These are phyloP conservation scores for Poeciliopsis infans DNA, from an alignment of 2,797 vertebrate species.

Conservation along the genomic window DNA sequence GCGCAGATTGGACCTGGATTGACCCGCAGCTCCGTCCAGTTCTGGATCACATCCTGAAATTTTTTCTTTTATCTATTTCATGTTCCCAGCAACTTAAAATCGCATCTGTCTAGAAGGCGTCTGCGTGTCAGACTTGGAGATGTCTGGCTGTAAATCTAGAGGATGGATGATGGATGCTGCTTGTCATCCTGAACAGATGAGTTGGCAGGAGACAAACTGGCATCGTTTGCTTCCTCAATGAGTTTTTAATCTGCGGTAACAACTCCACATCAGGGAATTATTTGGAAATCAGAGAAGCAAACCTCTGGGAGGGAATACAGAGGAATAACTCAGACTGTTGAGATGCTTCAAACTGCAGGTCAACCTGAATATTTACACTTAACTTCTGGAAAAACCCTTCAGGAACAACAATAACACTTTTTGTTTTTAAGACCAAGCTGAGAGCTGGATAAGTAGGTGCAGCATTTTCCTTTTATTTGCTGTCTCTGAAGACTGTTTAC, in stretches of 20 bases:
- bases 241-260: conserved; percentile 75
- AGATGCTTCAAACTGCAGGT: conserved; percentile 13
- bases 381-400: neutral
- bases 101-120: conserved; percentile 30
- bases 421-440: neutral
- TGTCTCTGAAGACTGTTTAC: conserved; percentile 15
- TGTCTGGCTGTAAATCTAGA: conserved; percentile 46
- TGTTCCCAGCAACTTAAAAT: conserved; percentile 24
- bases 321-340: conserved; percentile 20
- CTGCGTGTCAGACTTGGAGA: conserved; percentile 37
- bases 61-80: conserved; percentile 15
- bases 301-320: conserved; percentile 21
- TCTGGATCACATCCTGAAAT: neutral
- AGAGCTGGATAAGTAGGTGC: neutral
- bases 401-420: neutral
- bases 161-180: conserved; percentile 71
- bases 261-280: conserved; percentile 58
- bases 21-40: neutral
- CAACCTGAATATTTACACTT: neutral
- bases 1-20: neutral
- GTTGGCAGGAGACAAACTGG: conserved; percentile 59
- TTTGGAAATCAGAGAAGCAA: conserved; percentile 46
- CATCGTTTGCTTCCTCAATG: conserved; percentile 57
- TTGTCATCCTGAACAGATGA: conserved; percentile 73
- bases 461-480: neutral